Conservation (phyloP, 2,888 invertebrate genomes). For the Drosophila subquinaria region DNA sequence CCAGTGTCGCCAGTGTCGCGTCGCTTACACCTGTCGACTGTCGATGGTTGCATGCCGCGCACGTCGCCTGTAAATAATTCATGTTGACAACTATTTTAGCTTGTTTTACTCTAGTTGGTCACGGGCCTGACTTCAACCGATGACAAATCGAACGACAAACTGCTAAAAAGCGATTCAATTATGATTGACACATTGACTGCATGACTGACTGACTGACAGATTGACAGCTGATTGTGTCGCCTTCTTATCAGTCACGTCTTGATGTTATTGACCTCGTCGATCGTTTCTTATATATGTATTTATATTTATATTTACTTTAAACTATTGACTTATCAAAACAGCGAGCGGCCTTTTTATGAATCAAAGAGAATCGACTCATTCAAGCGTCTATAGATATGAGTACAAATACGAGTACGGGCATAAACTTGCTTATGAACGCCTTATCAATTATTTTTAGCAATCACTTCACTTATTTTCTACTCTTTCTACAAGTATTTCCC, state of each 20-base stretch:
- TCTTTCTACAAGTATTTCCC: neutral
- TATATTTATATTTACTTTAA: conserved; percentile 44
- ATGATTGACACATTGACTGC: conserved; percentile 80
- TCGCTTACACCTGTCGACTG: conserved; percentile 61
- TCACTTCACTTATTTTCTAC: neutral
- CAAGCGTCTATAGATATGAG: neutral
- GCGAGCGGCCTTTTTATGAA: conserved; percentile 12
- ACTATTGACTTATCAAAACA: conserved; percentile 51
- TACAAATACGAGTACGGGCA: neutral
- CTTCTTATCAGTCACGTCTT: conserved; percentile 43
- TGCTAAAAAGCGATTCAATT: conserved; percentile 57
- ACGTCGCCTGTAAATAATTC: conserved; percentile 80
- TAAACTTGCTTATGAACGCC: neutral
- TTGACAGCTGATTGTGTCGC: conserved; percentile 18
- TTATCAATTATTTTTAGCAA: conserved; percentile 4
- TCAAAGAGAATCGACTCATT: conserved; percentile 29
- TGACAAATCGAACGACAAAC: conserved; percentile 55
- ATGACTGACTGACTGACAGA: conserved; percentile 38
- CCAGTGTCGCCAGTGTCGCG: conserved; percentile 14
- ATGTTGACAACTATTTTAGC: conserved; percentile 81
- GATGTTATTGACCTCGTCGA: conserved; percentile 62
- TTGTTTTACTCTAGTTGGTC: conserved; percentile 74
- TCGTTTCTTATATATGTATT: conserved; percentile 27
- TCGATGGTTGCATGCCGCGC: conserved; percentile 55
- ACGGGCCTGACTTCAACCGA: conserved; percentile 40